A percentile compares a stretch with the other conserved stretches of the same genome.
These are phyloP conservation scores for Neoseiulus cucumeris DNA, from an alignment of 1,140 invertebrate species.

Conservation along the genomic window DNA sequence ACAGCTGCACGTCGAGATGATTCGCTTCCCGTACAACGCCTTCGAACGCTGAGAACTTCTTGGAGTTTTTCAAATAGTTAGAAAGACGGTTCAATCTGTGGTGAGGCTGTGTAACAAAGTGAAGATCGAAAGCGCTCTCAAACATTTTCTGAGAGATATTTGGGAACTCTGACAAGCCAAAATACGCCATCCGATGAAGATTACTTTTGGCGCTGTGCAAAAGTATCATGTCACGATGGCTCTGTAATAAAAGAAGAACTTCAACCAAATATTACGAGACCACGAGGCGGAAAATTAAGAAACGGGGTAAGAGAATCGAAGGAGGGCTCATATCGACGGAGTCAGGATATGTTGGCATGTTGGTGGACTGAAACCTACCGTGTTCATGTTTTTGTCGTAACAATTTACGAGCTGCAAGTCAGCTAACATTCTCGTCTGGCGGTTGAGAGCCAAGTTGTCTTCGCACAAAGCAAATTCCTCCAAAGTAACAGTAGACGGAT, in stretches of 20 bases:
- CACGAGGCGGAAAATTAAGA: too few species aligned
- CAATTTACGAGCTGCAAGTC: constrained; percentile 27
- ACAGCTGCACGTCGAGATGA: constrained; percentile 27
- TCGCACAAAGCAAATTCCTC: constrained; percentile 27
- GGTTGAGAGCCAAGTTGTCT: constrained; percentile 28
- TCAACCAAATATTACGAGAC: too few species aligned
- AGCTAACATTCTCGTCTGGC: constrained; percentile 30
- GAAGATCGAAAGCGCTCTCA: constrained; percentile 27
- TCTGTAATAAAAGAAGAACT: constrained; percentile 17
- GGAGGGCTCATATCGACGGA: too few species aligned
- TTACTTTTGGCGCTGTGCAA: constrained; percentile 30
- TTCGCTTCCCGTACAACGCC: constrained; percentile 24
- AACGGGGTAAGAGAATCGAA: too few species aligned
- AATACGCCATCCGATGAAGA: constrained; percentile 27
- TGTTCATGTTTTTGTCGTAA: constrained; percentile 22
- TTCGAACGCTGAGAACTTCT: constrained; percentile 15
- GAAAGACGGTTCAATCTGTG: constrained; percentile 1
- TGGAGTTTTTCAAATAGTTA: constrained; percentile 17
- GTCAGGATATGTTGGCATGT: too few species aligned
- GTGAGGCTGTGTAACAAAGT: constrained; percentile 16
- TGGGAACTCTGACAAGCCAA: constrained; percentile 29
- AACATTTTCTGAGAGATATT: constrained; percentile 27
- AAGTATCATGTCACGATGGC: constrained; percentile 22
- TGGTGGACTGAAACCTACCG: too few species aligned
- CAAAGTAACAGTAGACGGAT: constrained; percentile 24